Conservation (phyloP, 2,113 vertebrate species). For the Poecilia latipinna region DNA sequence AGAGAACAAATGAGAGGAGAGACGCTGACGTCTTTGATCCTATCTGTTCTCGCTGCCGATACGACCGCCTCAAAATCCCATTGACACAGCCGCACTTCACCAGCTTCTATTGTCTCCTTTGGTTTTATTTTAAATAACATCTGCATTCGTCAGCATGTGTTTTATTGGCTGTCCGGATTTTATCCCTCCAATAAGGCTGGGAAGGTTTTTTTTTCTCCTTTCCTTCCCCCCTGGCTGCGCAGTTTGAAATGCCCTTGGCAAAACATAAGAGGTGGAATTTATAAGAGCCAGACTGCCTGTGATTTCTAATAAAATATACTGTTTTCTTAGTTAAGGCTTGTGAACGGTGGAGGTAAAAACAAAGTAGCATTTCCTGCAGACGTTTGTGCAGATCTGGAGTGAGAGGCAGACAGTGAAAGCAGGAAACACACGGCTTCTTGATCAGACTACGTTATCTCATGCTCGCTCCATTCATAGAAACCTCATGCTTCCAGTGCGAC, state of each 20-base stretch:
- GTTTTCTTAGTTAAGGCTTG: neutral
- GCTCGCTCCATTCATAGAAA: constrained; percentile 49
- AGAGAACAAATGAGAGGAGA: constrained; percentile 65
- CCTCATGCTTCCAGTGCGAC: constrained; percentile 50
- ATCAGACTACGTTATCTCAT: constrained; percentile 19
- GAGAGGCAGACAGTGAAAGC: too few species aligned
- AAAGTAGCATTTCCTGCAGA: too few species aligned
- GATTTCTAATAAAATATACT: constrained; percentile 10
- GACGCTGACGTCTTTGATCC: constrained; percentile 73
- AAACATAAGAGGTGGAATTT: constrained; percentile 49
- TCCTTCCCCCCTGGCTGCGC: constrained; percentile 58
- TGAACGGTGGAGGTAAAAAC: neutral
- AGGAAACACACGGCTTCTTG: neutral
- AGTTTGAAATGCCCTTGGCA: constrained; percentile 65
- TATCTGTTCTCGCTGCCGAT: constrained; percentile 72
- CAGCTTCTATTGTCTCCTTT: constrained; percentile 63
- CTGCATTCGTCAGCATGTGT: constrained; percentile 75
- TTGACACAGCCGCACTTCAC: constrained; percentile 60
- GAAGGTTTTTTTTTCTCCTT: constrained; percentile 58
- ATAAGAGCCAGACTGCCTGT: constrained; percentile 18
- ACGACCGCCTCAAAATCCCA: constrained; percentile 65
- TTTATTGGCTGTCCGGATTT: constrained; percentile 61
- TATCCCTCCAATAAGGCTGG: constrained; percentile 65
- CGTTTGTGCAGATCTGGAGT: too few species aligned
- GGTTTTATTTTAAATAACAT: constrained; percentile 76